Percentiles rank a stretch among this genome's conserved stretches.
Conservation (phyloP, 2,888 invertebrate genomes). For the Gonocerus acuteangulatus region DNA sequence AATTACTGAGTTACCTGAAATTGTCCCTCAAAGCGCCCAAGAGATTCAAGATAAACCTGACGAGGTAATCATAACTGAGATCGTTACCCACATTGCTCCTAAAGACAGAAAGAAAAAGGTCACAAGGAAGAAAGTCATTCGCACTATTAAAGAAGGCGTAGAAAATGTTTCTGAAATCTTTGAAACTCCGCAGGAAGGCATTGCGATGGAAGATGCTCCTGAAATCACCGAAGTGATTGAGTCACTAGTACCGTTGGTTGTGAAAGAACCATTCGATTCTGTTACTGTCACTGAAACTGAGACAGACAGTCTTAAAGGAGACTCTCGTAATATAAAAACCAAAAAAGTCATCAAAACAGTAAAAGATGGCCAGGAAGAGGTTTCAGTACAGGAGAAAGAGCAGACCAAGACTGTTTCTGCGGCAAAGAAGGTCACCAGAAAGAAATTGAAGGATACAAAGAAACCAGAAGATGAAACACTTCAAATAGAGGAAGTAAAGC, state of each 20-base stretch:
- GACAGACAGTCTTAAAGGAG: conserved; percentile 37
- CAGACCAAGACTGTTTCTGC: conserved; percentile 17
- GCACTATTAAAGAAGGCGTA: conserved; percentile 38
- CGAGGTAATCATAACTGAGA: conserved; percentile 41
- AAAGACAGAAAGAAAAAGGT: conserved; percentile 45
- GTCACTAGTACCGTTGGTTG: conserved; percentile 38
- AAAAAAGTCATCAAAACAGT: conserved; percentile 31
- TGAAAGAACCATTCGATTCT: conserved; percentile 44
- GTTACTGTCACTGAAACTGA: conserved; percentile 42
- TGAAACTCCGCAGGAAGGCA: conserved; percentile 41
- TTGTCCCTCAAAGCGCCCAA: conserved; percentile 8
- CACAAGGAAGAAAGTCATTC: conserved; percentile 43
- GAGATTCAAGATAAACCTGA: conserved; percentile 46
- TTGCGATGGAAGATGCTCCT: conserved; percentile 30
- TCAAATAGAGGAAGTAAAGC: background rate
- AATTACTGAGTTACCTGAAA: conserved; percentile 22
- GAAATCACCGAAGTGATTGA: conserved; percentile 41
- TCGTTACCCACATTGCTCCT: conserved; percentile 38
- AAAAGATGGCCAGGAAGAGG: conserved; percentile 36
- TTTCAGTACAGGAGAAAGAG: conserved; percentile 35
- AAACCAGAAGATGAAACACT: background rate
- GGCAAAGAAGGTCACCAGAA: conserved; percentile 21
- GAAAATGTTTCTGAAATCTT: conserved; percentile 24
- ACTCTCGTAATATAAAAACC: conserved; percentile 30
- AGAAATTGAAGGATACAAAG: no score